These are phyloP conservation scores for Colossoma macropomum DNA, from an alignment of 2,113 vertebrate genomes.

Conservation along the genomic window DNA sequence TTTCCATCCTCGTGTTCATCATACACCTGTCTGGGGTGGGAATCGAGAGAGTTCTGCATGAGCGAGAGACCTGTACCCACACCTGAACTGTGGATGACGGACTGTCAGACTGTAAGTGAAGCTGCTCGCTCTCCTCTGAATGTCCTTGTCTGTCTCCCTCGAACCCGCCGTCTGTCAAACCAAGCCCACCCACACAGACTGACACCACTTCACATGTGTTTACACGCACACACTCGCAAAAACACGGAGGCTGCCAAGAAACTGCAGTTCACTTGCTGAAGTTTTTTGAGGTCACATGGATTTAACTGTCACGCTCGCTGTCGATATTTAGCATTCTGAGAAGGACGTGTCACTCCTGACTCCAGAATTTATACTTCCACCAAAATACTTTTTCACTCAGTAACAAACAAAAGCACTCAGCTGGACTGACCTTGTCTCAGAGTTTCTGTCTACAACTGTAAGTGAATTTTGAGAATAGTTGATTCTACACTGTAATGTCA, in stretches of 20 bases:
- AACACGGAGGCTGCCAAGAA: not conserved
- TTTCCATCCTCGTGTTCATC: not conserved
- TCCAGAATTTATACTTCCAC: not conserved
- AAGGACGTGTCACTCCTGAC: not conserved
- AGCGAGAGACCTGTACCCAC: not conserved
- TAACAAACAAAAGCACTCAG: too few species aligned
- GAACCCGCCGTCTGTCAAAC: conserved; percentile 48
- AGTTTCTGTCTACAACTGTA: too few species aligned
- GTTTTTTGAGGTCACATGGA: not conserved
- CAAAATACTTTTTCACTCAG: not conserved
- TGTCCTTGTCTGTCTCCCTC: conserved; percentile 58
- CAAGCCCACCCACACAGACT: not conserved
- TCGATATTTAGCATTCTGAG: not conserved
- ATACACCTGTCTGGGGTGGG: conserved; percentile 32
- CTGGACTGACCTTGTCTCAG: not conserved
- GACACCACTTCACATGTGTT: not conserved
- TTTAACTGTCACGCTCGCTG: not conserved
- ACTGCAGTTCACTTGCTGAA: not conserved
- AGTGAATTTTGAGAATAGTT: too few species aligned
- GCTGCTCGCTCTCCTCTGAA: conserved; percentile 48
- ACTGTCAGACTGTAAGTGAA: conserved; percentile 43
- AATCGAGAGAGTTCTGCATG: conserved; percentile 32
- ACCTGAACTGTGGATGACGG: conserved; percentile 47
- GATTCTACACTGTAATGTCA: too few species aligned
- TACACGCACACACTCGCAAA: conserved; percentile 5